Conservation (phyloP, 1,140 invertebrate genomes). For the Dryas iulia region DNA sequence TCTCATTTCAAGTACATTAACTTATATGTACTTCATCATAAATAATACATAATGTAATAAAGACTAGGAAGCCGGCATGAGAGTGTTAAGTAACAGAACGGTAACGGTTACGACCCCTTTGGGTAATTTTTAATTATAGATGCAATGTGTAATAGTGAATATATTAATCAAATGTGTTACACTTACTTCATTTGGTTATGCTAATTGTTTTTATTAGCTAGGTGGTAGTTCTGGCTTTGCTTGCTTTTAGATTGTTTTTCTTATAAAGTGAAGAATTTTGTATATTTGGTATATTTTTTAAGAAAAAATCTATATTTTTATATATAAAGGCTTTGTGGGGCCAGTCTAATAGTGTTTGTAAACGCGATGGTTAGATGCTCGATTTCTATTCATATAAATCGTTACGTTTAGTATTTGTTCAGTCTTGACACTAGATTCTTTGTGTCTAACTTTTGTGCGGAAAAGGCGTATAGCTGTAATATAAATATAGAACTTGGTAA, state of each 20-base stretch:
- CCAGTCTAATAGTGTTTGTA: no score
- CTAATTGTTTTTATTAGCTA: background rate
- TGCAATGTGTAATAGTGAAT: slow-evolving; percentile 3
- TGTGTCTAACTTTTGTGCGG: no score
- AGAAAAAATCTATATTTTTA: no score
- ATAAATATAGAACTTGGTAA: no score
- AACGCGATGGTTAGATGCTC: no score
- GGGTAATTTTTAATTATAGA: slow-evolving; percentile 18
- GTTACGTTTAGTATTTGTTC: no score
- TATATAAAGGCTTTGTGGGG: no score
- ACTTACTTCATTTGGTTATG: background rate
- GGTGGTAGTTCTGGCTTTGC: background rate
- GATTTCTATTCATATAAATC: no score
- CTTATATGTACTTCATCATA: background rate
- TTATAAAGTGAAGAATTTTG: no score
- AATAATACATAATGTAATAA: slow-evolving; percentile 10
- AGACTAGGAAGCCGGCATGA: background rate
- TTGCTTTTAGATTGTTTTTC: background rate
- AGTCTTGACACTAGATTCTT: no score
- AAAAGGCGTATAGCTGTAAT: no score
- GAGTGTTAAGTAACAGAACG: background rate
- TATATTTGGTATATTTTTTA: no score
- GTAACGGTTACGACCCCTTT: slow-evolving; percentile 4
- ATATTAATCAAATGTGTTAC: slow-evolving; percentile 1
- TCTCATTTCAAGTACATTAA: background rate